Evolutionary conservation across 2,113 vertebrate species (phyloP), one percentile per base, ranked within the genome.

Genomic region (Bucco capensis): DNA sequence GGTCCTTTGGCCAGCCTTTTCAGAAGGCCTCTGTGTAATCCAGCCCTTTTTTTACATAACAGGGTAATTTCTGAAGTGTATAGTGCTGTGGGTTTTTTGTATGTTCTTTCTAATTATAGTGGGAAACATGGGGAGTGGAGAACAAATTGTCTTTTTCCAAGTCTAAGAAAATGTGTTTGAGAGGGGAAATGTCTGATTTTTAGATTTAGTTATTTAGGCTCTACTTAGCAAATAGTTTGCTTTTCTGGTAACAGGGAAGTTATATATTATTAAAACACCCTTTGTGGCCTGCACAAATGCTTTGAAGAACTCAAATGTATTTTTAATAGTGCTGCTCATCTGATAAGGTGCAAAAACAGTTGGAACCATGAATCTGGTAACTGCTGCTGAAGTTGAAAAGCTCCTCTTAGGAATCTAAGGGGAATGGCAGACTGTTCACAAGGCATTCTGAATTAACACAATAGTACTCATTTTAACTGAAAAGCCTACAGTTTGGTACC

Each of bases 291-390:
- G 35, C 25, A 24, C 14, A 44, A 71, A 3, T 27, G 12, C 58
- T 67, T 57, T 50, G 30, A 66, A 57, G 16, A 60, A 40, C 38
- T 83, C 3, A 12, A 7, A 13, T 5, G 6, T 9, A 9, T 66
- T 30, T 46, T 61, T 37, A n/a, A 10, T 38, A 33, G 19, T 0
- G 0, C 19, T 65, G 27, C 50, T 54, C 47, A 17, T 46, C 50
- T 50, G 44, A 9, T 60, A 53, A 27, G 5, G 57, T 0, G 0
- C 12, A 5, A 30, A 73, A 42, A n/a, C 50, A 30, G 0, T 19
- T 74, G 19, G 8, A 42, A 38, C 54, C 49, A 27, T 33, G 46
- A 44, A 40, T 79, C 54, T 24, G 12, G 4, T 28, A 35, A 28
- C 35, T 37, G 12, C 37, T 74, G n/a, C 37, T 51, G 72, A 61